phyloP scores from a whole-genome alignment of 2,113 vertebrate genomes.

The Apteryx owenii region DNA sequence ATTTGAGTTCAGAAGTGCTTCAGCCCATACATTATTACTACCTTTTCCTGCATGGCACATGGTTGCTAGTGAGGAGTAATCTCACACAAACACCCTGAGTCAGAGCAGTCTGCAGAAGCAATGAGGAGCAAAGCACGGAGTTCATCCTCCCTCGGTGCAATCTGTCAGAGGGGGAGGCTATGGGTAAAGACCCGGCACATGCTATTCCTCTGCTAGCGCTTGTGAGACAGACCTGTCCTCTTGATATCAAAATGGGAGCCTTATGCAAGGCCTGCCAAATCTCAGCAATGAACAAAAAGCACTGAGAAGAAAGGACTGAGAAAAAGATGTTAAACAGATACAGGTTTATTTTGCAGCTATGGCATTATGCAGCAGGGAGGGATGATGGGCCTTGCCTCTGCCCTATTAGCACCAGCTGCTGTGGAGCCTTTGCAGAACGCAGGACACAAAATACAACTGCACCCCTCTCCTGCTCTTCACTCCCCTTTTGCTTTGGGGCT shows the following conservation, averaged over 20 bases:
- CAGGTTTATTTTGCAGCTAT: neutral
- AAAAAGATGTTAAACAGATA: neutral
- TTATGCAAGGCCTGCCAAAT: neutral
- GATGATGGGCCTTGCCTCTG: neutral
- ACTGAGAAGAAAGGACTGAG: neutral
- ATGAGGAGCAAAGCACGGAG: neutral
- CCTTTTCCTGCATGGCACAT: neutral
- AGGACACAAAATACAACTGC: neutral
- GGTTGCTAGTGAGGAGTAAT: neutral
- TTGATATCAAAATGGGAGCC: neutral
- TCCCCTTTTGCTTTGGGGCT: neutral
- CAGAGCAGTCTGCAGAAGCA: neutral
- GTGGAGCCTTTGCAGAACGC: neutral
- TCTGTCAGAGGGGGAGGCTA: accelerated
- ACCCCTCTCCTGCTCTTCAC: neutral
- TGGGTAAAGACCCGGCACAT: neutral
- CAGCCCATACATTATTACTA: slow-evolving; percentile 60
- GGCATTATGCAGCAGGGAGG: neutral
- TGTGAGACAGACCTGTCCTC: neutral
- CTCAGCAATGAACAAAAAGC: neutral
- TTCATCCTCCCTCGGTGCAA: neutral
- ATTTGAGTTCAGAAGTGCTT: slow-evolving; percentile 58
- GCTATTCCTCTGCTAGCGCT: neutral
- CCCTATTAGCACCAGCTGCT: neutral
- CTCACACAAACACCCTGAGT: neutral